Conservation (phyloP, 2,888 invertebrate species). For the Chloroclysta siterata region DNA sequence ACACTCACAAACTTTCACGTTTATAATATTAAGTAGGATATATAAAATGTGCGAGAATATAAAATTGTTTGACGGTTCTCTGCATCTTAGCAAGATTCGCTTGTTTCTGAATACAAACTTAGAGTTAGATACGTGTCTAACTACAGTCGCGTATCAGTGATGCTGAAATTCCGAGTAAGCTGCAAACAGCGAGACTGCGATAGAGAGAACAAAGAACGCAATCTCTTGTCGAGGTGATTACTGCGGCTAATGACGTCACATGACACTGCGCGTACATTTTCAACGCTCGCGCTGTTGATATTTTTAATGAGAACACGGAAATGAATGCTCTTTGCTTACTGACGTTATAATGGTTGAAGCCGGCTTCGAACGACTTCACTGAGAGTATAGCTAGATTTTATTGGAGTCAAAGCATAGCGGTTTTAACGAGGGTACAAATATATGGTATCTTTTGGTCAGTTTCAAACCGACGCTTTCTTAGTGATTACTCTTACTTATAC, state of each 20-base stretch:
- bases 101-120: not conserved
- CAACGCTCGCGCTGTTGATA: slow-evolving; percentile 29
- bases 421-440: too few relatives aligned
- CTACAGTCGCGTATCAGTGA: not conserved
- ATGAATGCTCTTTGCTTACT: slow-evolving; percentile 32
- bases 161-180: slow-evolving; percentile 1
- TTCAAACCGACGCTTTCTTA: too few relatives aligned
- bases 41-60: too few relatives aligned
- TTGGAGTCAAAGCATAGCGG: not conserved
- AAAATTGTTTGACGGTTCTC: too few relatives aligned
- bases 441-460: too few relatives aligned
- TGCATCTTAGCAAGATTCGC: too few relatives aligned
- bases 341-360: slow-evolving; percentile 16
- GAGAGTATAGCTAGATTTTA: too few relatives aligned
- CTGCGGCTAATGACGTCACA: slow-evolving; percentile 35
- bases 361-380: not conserved
- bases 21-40: too few relatives aligned
- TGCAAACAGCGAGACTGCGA: slow-evolving; percentile 18
- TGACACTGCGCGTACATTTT: slow-evolving; percentile 28
- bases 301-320: slow-evolving; percentile 36
- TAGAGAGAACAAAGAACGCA: slow-evolving; percentile 25
- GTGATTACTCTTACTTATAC: too few relatives aligned
- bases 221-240: slow-evolving; percentile 32
- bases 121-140: not conserved
- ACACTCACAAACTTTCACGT: too few relatives aligned